Base-by-base conservation (phyloP, 1,140 invertebrate species). In the Trichomalopsis sarcophagae region DNA sequence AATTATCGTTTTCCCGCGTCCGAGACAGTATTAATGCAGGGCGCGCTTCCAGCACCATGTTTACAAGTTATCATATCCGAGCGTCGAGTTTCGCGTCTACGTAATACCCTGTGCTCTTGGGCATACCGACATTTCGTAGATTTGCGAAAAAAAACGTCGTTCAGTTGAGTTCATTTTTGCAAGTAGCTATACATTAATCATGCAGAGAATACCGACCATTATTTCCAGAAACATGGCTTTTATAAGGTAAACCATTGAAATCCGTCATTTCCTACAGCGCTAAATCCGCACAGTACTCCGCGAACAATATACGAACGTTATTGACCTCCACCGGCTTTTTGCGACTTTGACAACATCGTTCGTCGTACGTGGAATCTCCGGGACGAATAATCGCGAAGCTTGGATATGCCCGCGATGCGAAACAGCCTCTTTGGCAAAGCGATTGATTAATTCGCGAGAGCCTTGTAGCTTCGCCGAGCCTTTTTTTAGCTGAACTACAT, bases 171-270 rank as follows among this genome's bases (percentile, higher is more conserved):
- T 33, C 14, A 71, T 71, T 30, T 71, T 30, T 71, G 11, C 9
- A 71, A 71, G 0, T 17, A 71, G 0, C 11, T 21, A 27, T 27
- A 14, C 40, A 3, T 10, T 23, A 87, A 90, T 87, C 47, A 92
- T 93, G 92, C 90, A 91, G 81, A 88, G 91, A 86, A 84, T 88
- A 44, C 69, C 88, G 27, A 9, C 33, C 9, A 86, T 87, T 10
- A 78, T 92, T 84, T 88, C 89, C 17, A 88, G 91, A 33, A 90
- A 89, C 75, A 92, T 93, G 89, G 90, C 91, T 85, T 89, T 87
- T 27, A 14, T 90, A 6, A 92, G 92, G 92, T 93, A 92, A 86
- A 33, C 21, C 17, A 40, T 71, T 36, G 68, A 71, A 71, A 30
- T 71, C 21, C 23, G 4, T 1, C 30, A 13, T 71, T 33, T 9